A percentile compares a stretch with the other conserved stretches of the same genome.
Evolutionary conservation across 2,888 invertebrate species (phyloP).

Genomic region (Drosophila algonquin): DNA sequence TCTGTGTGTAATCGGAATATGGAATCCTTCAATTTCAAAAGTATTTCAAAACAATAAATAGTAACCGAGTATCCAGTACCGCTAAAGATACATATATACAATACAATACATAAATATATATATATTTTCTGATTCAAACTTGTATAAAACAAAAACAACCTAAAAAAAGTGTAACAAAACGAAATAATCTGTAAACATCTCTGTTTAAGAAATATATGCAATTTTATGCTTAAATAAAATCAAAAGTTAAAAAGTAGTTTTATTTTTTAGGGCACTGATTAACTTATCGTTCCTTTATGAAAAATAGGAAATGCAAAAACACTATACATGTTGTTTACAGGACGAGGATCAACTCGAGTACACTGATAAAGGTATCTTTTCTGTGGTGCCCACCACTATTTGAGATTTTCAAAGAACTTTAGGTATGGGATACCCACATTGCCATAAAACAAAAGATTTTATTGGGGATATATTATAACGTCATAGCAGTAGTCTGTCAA

Average conservation of each 20-base stretch:
- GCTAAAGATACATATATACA: constrained; percentile 34
- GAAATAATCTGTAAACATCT: constrained; percentile 43
- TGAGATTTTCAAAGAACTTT: too few relatives aligned
- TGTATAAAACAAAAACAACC: constrained; percentile 27
- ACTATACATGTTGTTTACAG: too few relatives aligned
- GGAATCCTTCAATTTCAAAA: constrained; percentile 32
- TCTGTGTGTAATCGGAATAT: constrained; percentile 20
- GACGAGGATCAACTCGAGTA: too few relatives aligned
- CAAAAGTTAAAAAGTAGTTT: background rate
- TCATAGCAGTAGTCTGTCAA: too few relatives aligned
- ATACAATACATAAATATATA: constrained; percentile 49
- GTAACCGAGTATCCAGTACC: constrained; percentile 20
- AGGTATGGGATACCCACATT: too few relatives aligned
- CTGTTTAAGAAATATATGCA: constrained; percentile 55
- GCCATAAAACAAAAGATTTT: too few relatives aligned
- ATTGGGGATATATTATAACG: too few relatives aligned
- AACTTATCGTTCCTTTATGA: too few relatives aligned
- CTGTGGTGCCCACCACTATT: too few relatives aligned
- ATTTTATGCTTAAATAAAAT: constrained; percentile 66
- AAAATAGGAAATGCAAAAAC: too few relatives aligned
- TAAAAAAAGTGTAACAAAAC: constrained; percentile 39
- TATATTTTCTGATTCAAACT: constrained; percentile 70
- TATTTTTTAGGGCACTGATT: background rate
- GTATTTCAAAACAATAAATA: constrained; percentile 38
- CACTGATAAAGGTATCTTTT: too few relatives aligned